Conservation (phyloP, 2,888 invertebrate species). For the Drosophila recens region DNA sequence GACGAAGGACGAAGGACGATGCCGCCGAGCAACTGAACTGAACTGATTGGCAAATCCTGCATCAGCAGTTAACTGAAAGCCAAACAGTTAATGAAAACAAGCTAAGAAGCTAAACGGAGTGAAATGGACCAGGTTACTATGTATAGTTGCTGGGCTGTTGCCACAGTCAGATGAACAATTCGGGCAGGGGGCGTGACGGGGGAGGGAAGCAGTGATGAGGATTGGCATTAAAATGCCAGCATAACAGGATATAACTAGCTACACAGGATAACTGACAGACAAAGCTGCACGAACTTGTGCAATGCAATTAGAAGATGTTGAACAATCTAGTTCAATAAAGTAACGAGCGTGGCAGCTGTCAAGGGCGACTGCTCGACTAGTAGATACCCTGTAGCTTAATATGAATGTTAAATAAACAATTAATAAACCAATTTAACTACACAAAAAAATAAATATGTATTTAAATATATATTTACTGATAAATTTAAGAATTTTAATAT, state of each 20-base stretch:
- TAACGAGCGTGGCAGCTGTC: constrained; percentile 8
- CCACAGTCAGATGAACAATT: background rate
- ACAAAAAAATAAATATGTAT: no score
- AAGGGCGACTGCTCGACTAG: background rate
- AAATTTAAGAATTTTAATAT: no score
- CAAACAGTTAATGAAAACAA: constrained; percentile 63
- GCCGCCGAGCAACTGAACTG: constrained; percentile 50
- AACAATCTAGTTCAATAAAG: constrained; percentile 29
- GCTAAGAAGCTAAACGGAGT: constrained; percentile 28
- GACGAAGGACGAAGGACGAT: constrained; percentile 1
- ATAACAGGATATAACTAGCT: constrained; percentile 46
- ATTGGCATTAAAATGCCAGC: constrained; percentile 54
- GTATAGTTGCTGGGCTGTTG: background rate
- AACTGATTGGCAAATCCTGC: constrained; percentile 76
- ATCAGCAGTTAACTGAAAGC: constrained; percentile 74
- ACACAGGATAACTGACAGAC: constrained; percentile 43
- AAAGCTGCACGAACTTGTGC: constrained; percentile 41
- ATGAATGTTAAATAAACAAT: no score
- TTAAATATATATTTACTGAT: no score
- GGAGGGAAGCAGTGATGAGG: background rate
- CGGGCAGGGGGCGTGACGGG: background rate
- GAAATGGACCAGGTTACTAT: constrained; percentile 6
- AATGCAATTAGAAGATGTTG: constrained; percentile 54
- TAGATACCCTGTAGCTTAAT: background rate
- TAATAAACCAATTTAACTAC: no score